Evolutionary conservation across 2,888 invertebrate species (phyloP).

Genomic region (Aphrophora alni): DNA sequence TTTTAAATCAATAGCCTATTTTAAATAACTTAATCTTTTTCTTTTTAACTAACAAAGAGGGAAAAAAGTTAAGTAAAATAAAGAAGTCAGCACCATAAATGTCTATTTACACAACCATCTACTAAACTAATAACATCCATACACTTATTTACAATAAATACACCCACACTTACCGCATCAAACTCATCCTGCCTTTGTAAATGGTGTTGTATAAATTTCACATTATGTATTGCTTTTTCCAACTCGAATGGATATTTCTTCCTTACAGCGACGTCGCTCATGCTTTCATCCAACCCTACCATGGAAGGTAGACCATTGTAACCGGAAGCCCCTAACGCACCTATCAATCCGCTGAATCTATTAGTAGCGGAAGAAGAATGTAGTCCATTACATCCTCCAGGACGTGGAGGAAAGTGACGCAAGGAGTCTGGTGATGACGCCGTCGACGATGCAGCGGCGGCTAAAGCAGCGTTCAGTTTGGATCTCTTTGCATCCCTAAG

Average conservation of each 20-base stretch:
- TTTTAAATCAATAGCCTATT: no score
- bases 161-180: slow-evolving; percentile 75
- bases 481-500: slow-evolving; percentile 47
- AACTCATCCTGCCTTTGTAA: slow-evolving; percentile 94
- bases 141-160: slow-evolving; percentile 46
- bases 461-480: slow-evolving; percentile 60
- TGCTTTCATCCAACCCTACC: slow-evolving; percentile 80
- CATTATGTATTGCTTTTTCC: slow-evolving; percentile 92
- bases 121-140: no score
- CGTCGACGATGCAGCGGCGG: slow-evolving; percentile 71
- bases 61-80: no score
- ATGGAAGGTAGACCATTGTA: slow-evolving; percentile 86
- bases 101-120: no score
- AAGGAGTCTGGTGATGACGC: slow-evolving; percentile 82
- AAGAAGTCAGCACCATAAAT: no score
- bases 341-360: slow-evolving; percentile 79
- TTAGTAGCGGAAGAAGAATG: slow-evolving; percentile 64
- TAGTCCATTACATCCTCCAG: slow-evolving; percentile 75
- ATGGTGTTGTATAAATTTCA: slow-evolving; percentile 95
- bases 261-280: slow-evolving; percentile 77
- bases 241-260: slow-evolving; percentile 92
- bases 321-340: slow-evolving; percentile 70
- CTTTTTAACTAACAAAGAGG: no score
- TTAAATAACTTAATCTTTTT: no score
- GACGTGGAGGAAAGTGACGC: slow-evolving; percentile 47